phyloP scores from a whole-genome alignment of 2,888 invertebrate species.

The Hirtodrosophila confusa region DNA sequence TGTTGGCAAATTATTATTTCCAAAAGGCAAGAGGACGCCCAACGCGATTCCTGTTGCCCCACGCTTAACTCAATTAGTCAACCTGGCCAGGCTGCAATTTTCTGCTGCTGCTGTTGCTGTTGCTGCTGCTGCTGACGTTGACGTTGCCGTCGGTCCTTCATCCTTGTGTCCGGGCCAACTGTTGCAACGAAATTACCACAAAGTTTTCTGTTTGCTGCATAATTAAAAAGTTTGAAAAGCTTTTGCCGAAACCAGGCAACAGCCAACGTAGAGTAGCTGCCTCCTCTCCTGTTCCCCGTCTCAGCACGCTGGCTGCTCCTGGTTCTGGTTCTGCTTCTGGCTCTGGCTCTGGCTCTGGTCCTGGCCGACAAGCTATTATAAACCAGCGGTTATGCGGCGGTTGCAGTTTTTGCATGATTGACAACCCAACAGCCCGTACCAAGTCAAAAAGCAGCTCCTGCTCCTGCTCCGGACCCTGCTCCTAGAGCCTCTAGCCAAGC shows the following conservation, averaged over 20 bases:
- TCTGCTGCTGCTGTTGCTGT: conserved; percentile 16
- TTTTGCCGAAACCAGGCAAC: conserved; percentile 77
- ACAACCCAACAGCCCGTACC: conserved; percentile 67
- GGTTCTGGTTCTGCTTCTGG: not conserved
- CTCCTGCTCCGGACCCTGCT: not conserved
- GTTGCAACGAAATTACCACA: conserved; percentile 78
- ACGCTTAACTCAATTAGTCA: conserved; percentile 75
- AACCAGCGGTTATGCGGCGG: conserved; percentile 72
- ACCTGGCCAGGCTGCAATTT: conserved; percentile 59
- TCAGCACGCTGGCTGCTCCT: conserved; percentile 5
- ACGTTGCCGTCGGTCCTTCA: conserved; percentile 50
- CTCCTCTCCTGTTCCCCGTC: not conserved
- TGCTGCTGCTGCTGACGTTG: conserved; percentile 31
- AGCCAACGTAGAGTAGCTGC: conserved; percentile 29
- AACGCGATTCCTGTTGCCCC: conserved; percentile 28
- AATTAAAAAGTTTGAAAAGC: conserved; percentile 80
- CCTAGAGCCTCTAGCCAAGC: conserved; percentile 7
- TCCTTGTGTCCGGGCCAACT: conserved; percentile 65
- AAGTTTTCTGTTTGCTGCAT: conserved; percentile 79
- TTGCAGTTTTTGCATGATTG: conserved; percentile 79
- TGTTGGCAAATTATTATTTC: conserved; percentile 76
- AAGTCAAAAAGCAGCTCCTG: conserved; percentile 43
- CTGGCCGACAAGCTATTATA: conserved; percentile 66
- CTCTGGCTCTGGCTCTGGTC: conserved; percentile 12
- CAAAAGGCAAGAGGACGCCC: conserved; percentile 43